Percentiles rank a stretch among this genome's conserved stretches.
Conservation (phyloP, 1,140 invertebrate genomes). For the Drosophila teissieri region DNA sequence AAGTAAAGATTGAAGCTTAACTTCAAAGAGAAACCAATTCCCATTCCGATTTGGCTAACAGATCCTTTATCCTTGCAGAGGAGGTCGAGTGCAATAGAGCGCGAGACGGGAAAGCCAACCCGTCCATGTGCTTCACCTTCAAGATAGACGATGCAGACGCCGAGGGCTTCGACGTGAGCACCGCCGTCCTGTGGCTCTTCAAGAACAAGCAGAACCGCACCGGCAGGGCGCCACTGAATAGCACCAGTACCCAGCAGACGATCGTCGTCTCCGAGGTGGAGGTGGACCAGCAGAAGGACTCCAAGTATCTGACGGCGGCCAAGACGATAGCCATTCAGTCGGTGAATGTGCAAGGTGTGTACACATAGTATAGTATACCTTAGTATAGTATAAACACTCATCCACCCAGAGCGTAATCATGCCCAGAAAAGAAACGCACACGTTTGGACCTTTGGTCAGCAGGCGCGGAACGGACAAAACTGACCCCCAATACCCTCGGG, state of each 20-base stretch:
- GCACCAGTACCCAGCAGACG: slow-evolving; percentile 86
- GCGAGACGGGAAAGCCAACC: slow-evolving; percentile 78
- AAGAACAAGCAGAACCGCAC: slow-evolving; percentile 86
- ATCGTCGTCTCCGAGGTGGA: slow-evolving; percentile 92
- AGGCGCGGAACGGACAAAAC: slow-evolving; percentile 9
- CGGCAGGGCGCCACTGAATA: slow-evolving; percentile 84
- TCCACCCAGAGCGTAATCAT: slow-evolving; percentile 16
- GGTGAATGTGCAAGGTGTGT: slow-evolving; percentile 87
- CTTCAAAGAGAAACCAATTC: no score
- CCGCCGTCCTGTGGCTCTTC: slow-evolving; percentile 92
- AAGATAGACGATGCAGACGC: slow-evolving; percentile 89
- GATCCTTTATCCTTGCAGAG: slow-evolving; percentile 41
- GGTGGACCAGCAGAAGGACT: slow-evolving; percentile 90
- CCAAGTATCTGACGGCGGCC: slow-evolving; percentile 89
- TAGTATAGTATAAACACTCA: no score
- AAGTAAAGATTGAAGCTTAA: not conserved
- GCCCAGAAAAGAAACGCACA: slow-evolving; percentile 4
- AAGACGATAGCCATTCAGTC: slow-evolving; percentile 90
- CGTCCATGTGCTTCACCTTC: slow-evolving; percentile 89
- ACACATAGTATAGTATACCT: not conserved
- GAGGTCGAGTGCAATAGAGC: slow-evolving; percentile 72
- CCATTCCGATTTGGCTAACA: not conserved
- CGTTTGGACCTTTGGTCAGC: slow-evolving; percentile 46
- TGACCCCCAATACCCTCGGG: slow-evolving; percentile 47
- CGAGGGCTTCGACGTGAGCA: slow-evolving; percentile 89